These are phyloP conservation scores for Corticium candelabrum DNA, from an alignment of 37 sponge, comb jelly and placozoan species.

Conservation along the genomic window DNA sequence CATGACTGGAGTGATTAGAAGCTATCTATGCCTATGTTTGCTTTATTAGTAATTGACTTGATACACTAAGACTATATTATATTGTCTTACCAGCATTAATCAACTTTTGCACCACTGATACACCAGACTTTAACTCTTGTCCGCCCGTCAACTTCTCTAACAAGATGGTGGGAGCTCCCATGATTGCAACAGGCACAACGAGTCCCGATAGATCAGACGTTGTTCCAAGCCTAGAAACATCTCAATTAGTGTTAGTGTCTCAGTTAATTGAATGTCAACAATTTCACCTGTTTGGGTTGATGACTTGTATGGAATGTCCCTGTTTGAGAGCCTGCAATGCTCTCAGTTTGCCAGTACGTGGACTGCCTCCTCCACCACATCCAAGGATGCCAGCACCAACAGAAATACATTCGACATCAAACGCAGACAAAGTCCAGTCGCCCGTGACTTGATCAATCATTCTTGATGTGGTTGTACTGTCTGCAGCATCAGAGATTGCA, in stretches of 20 bases:
- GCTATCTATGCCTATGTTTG: too few species aligned
- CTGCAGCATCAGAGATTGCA: neutral
- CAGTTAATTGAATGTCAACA: neutral
- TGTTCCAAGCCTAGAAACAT: slow-evolving; percentile 14
- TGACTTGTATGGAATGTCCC: slow-evolving; percentile 37
- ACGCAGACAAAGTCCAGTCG: slow-evolving; percentile 42
- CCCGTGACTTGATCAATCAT: slow-evolving; percentile 15
- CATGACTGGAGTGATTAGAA: too few species aligned
- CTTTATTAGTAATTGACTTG: too few species aligned
- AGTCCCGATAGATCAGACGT: slow-evolving; percentile 14
- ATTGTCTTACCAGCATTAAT: slow-evolving; percentile 34
- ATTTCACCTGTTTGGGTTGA: neutral
- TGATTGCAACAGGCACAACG: slow-evolving; percentile 39
- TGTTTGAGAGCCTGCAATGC: slow-evolving; percentile 25
- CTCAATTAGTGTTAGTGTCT: neutral
- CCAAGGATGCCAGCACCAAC: slow-evolving; percentile 78
- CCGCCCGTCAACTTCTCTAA: slow-evolving; percentile 56
- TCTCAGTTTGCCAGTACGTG: slow-evolving; percentile 32
- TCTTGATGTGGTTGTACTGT: neutral
- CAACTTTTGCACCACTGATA: slow-evolving; percentile 25
- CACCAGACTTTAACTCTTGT: slow-evolving; percentile 24
- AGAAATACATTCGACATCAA: slow-evolving; percentile 64
- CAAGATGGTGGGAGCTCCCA: slow-evolving; percentile 69
- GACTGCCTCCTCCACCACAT: slow-evolving; percentile 84
- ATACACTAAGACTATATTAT: too few species aligned